A percentile compares a stretch with the other conserved stretches of the same genome.
These are phyloP conservation scores for Pollicipes pollicipes DNA, from an alignment of 1,140 invertebrate genomes.

Conservation along the genomic window DNA sequence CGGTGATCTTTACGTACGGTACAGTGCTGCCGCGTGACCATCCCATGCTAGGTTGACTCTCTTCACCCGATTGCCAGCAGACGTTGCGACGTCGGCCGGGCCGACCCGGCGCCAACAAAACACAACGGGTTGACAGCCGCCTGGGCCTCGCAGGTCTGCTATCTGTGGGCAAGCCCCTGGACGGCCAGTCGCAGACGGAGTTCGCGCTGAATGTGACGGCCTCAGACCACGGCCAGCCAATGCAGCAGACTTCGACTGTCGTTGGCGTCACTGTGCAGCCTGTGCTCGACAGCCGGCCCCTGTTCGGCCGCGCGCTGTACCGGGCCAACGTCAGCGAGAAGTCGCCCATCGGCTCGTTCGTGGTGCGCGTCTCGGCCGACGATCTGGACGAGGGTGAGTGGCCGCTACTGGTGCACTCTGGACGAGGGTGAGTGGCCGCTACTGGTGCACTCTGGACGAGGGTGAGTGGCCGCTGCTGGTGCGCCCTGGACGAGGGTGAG, in stretches of 20 bases:
- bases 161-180: constrained; percentile 46
- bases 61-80: no score
- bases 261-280: constrained; percentile 43
- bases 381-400: background rate
- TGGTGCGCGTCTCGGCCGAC: constrained; percentile 11
- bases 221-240: constrained; percentile 59
- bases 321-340: constrained; percentile 61
- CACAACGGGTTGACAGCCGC: no score
- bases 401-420: no score
- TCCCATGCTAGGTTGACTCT: no score
- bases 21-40: no score
- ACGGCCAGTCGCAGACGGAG: constrained; percentile 28
- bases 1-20: no score
- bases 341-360: constrained; percentile 27
- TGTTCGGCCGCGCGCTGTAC: constrained; percentile 56
- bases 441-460: no score
- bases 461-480: no score
- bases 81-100: no score
- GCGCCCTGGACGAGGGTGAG: no score
- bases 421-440: no score
- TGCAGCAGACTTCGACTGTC: constrained; percentile 34
- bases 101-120: no score
- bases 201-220: constrained; percentile 58
- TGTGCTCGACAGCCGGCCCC: constrained; percentile 56
- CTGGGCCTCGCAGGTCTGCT: constrained; percentile 27